Evolutionary conservation across 2,888 invertebrate species (phyloP), one percentile per base, ranked within the genome.

Genomic region (Drosophila robusta): DNA sequence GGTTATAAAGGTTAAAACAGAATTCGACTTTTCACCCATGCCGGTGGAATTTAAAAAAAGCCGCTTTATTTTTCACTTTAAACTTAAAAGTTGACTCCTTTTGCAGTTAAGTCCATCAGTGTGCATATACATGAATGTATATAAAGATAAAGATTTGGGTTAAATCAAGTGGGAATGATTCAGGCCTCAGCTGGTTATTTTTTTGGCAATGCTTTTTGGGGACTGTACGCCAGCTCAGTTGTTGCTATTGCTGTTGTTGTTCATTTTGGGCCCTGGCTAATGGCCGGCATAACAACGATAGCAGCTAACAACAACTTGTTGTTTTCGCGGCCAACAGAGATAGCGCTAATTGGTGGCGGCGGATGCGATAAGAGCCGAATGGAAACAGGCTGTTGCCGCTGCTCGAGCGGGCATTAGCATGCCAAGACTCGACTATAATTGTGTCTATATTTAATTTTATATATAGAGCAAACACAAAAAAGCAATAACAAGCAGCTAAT

Each of bases 301-400:
- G 38, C 32, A 52, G 52, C n/a, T 34, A 42, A 58, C 18, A 57
- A 62, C 72, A 69, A 61, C 56, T 84, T 81, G 79, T 84, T 81
- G 79, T 70, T 75, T 64, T 69, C 69, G 54, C 69, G 69, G 60
- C 61, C 60, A 72, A 52, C 61, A 44, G 74, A 78, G 82, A 83
- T 87, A 87, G 75, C 85, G 82, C 55, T 84, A 87, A 84, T 84
- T 84, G 70, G 72, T 44, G 49, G 58, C 84, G 65, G 54, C 84
- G 84, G 86, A 87, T 87, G 87, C 67, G 84, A 85, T 85, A 85
- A 85, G 78, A 54, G 22, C 41, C 50, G 57, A 55, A 49, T 74
- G 62, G 44, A 71, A 83, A 76, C 65, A 54, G 69, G 68, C 58
- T 64, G 50, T 54, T 71, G 49, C 52, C 5, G 51, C 16, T 63